phyloP scores from a whole-genome alignment of 1,140 invertebrate genomes.

The Aphelinus atriplicis region DNA sequence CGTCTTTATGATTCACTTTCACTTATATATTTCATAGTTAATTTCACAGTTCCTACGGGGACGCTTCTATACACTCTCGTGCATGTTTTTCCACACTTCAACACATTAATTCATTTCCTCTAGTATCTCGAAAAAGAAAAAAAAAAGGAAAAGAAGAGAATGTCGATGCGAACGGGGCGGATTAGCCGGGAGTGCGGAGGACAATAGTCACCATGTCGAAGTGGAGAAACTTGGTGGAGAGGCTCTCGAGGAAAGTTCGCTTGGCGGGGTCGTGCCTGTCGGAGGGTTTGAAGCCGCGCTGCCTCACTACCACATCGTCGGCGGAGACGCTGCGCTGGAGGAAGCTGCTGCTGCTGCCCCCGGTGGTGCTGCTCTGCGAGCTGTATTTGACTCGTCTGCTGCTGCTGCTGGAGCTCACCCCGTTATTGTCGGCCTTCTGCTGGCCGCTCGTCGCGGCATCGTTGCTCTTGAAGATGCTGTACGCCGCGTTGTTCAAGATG shows the following conservation, averaged over 20 bases:
- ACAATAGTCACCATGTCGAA: slow-evolving; percentile 71
- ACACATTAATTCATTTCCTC: no score
- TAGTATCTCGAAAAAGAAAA: neutral
- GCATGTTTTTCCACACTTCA: no score
- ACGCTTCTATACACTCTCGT: no score
- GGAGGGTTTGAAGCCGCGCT: slow-evolving; percentile 83
- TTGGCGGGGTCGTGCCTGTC: slow-evolving; percentile 84
- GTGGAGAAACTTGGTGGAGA: slow-evolving; percentile 82
- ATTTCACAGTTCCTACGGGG: no score
- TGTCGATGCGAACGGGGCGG: neutral
- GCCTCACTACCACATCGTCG: slow-evolving; percentile 67
- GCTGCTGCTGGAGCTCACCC: neutral
- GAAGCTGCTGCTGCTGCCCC: slow-evolving; percentile 35
- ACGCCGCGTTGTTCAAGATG: slow-evolving; percentile 50
- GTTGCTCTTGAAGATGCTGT: slow-evolving; percentile 39
- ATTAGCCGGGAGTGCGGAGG: no score
- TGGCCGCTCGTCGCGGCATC: neutral
- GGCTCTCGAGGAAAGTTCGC: slow-evolving; percentile 79
- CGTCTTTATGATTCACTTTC: no score
- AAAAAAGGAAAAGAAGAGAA: slow-evolving; percentile 19
- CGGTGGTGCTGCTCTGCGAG: slow-evolving; percentile 32
- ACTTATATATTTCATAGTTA: no score
- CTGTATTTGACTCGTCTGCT: slow-evolving; percentile 49
- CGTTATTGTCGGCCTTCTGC: slow-evolving; percentile 5
- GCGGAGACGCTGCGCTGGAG: slow-evolving; percentile 58